Conservation (phyloP, 2,888 invertebrate species). For the Pandemis heparana region DNA sequence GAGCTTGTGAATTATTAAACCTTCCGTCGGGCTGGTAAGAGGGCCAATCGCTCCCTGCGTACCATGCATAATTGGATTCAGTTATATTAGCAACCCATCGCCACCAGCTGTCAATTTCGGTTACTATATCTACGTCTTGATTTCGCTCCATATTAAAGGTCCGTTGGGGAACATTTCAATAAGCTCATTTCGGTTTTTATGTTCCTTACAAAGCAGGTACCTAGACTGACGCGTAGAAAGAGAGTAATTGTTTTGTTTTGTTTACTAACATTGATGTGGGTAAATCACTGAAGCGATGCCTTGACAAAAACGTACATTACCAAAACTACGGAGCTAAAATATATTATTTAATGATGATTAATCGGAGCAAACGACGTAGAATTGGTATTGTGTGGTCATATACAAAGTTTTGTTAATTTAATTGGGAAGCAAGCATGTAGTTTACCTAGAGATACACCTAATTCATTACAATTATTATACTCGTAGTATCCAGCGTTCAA, state of each 20-base stretch:
- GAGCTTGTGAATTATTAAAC: constrained; percentile 37
- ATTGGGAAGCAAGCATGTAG: too few relatives aligned
- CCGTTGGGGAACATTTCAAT: neutral
- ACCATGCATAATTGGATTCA: constrained; percentile 33
- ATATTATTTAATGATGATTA: neutral
- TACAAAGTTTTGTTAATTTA: too few relatives aligned
- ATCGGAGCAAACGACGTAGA: neutral
- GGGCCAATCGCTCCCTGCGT: constrained; percentile 7
- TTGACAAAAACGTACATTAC: neutral
- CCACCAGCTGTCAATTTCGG: constrained; percentile 23
- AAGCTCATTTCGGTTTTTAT: neutral
- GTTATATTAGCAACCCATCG: constrained; percentile 21
- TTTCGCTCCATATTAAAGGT: neutral
- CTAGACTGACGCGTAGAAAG: neutral
- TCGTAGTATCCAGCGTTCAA: too few relatives aligned
- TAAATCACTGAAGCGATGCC: neutral
- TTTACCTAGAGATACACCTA: too few relatives aligned
- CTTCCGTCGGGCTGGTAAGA: constrained; percentile 14
- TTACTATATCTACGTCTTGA: neutral
- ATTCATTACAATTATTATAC: too few relatives aligned
- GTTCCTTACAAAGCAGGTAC: neutral
- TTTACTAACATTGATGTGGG: neutral
- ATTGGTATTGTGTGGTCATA: neutral
- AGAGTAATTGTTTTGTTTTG: neutral
- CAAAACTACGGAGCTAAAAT: neutral